Evolutionary conservation across 2,113 vertebrate species (phyloP).

Genomic region (Pterocles burchelli): DNA sequence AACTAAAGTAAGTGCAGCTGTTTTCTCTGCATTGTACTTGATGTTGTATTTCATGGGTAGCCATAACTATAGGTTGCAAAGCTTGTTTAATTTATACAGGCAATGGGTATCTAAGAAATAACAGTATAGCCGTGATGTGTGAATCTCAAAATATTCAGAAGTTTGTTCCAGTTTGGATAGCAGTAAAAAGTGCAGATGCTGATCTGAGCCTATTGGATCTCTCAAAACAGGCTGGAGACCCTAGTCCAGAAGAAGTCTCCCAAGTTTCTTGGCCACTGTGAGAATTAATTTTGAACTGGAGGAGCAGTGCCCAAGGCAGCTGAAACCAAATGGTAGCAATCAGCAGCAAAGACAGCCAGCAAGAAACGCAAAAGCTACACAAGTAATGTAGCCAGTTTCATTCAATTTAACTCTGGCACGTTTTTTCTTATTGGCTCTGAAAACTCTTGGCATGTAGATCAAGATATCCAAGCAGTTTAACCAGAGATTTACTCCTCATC

Average conservation of each 20-base stretch:
- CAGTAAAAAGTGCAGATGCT: not conserved
- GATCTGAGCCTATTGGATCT: not conserved
- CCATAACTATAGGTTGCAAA: not conserved
- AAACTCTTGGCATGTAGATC: not conserved
- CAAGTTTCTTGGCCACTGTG: not conserved
- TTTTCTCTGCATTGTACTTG: not conserved
- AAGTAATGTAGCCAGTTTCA: not conserved
- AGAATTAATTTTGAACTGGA: conserved; percentile 23
- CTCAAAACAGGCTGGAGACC: not conserved
- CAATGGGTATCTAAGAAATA: not conserved
- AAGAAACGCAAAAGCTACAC: not conserved
- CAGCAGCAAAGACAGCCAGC: not conserved
- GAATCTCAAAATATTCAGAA: not conserved
- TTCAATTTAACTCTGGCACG: not conserved
- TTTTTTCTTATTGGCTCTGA: not conserved
- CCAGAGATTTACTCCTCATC: not conserved
- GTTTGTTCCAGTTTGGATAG: not conserved
- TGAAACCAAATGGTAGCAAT: conserved; percentile 39
- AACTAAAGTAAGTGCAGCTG: not conserved
- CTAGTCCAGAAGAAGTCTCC: not conserved
- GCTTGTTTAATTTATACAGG: not conserved
- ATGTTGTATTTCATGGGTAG: not conserved
- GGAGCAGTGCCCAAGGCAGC: not conserved
- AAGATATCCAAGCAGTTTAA: not conserved
- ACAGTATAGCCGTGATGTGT: not conserved